Base-by-base conservation (phyloP, 64 coral and sea anemone genomes). In the Catalaphyllia jardinei region DNA sequence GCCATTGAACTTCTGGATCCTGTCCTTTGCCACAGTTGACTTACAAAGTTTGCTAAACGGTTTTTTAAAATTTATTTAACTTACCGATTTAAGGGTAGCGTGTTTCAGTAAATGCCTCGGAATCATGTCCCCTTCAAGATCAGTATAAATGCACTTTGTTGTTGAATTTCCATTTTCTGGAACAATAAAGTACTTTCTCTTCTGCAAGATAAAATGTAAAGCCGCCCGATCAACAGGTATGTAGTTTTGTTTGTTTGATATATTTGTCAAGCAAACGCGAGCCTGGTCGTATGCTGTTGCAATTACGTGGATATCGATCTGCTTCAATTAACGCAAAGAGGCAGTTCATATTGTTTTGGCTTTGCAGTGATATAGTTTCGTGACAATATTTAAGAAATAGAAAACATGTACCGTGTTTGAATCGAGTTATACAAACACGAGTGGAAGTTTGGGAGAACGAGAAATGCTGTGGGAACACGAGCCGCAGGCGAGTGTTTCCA, bases 51-150 rank as follows among this genome's bases (percentile, higher is more conserved):
- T 65, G 8, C 17, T n/a, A 3, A 65, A 20, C 0, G 0, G 24
- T 62, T 20, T 8, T 18, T 65, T 20, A n/a, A 3, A 20, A 65
- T 20, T 65, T 65, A 65, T 65, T 15, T 65, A 10, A 22, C 18
- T 80, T 89, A 89, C 88, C 88, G 88, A 82, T 80, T 81, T 89
- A 11, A 89, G 88, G 31, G 88, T 80, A 22, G 88, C 88, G 52
- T 89, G 77, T 52, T 89, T 89, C 8, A 89, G 63, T 80, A 89
- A 72, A 71, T 89, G 88, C 50, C 79, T 78, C 18, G 88, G 88
- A 79, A 89, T 89, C 88, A 89, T 89, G 25, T 89, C 88, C 72
- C 46, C 88, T 80, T 89, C 88, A 79, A 89, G 88, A 65, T 51
- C 49, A 71, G 88, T 89, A 60, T 80, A 89, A 80, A 89, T 80